Evolutionary conservation across 2,888 invertebrate species (phyloP), one percentile per base, ranked within the genome.

Genomic region (Chorisops tibialis): DNA sequence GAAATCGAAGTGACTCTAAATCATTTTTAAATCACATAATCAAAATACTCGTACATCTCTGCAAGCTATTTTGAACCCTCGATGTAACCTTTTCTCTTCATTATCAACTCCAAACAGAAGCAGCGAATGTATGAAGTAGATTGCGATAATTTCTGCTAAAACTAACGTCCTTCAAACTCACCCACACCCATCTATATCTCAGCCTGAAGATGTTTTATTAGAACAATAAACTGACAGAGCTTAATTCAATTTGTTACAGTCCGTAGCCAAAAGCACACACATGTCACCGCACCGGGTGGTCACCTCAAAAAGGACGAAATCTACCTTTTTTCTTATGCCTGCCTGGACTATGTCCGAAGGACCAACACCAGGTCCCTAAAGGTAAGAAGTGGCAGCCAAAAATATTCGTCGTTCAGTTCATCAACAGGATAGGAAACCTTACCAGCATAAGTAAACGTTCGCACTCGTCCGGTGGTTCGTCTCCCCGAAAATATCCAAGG

Each of bases 221-320:
- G 52, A 52, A 56, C 59, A 64, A 64, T 59, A 62, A 60, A 54
- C 62, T 60, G 56, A 62, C 41, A 62, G 49, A 60, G 59, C 64
- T 60, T 64, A 64, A 64, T 64, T 64, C 56, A 64, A 64, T 64
- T 64, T 64, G 64, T 61, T 62, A 54, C 61, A 64, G 49, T 64
- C 52, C 52, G 12, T 64, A 48, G 54, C 59, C 38, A 48, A 49
- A 47, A 38, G 18, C 37, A 16, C 59, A 49, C 49, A 59, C 59
- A 59, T 59, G 48, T 48, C 47, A 49, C 49, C 59, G 21, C 24
- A 56, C 24, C 12, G 41, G 43, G 24, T 43, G 41, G 38, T 38
- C 51, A 52, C 51, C 51, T 37, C 39, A 19, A 12, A n/a, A 18
- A 52, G 12, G 39, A 24, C 39, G 22, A 49, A 49, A 19, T n/a